Conservation (phyloP, 2,113 vertebrate species). For the Hymenochirus boettgeri region DNA sequence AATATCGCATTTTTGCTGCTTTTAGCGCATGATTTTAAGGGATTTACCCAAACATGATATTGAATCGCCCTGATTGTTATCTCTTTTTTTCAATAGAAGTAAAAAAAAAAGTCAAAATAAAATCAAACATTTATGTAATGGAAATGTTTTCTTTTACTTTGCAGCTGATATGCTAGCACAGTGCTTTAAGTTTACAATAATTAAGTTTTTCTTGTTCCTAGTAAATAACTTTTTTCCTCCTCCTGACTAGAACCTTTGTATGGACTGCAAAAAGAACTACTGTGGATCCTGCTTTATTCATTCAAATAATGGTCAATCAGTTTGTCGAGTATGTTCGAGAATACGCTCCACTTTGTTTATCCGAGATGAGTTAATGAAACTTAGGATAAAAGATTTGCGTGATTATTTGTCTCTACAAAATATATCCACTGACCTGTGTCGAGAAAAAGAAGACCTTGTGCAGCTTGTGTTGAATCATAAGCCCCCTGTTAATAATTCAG, state of each 20-base stretch:
- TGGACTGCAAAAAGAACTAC: slow-evolving; percentile 86
- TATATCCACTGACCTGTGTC: slow-evolving; percentile 82
- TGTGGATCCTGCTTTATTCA: slow-evolving; percentile 73
- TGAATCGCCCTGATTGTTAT: no score
- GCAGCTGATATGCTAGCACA: not conserved
- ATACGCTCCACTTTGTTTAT: slow-evolving; percentile 80
- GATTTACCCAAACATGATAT: no score
- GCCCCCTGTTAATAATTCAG: slow-evolving; percentile 54
- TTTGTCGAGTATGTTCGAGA: slow-evolving; percentile 86
- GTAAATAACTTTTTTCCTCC: slow-evolving; percentile 2
- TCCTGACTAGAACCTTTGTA: slow-evolving; percentile 71
- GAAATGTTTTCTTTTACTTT: slow-evolving; percentile 12
- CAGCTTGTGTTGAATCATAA: slow-evolving; percentile 82
- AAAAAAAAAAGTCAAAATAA: not conserved
- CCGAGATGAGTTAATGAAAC: slow-evolving; percentile 86
- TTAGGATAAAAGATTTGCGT: slow-evolving; percentile 93
- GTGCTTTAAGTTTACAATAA: not conserved
- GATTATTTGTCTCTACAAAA: slow-evolving; percentile 89
- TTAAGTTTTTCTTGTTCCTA: no score
- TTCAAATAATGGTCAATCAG: slow-evolving; percentile 64
- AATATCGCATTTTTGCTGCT: no score
- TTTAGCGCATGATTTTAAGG: no score
- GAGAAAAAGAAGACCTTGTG: slow-evolving; percentile 95
- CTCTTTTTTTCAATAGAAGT: no score
- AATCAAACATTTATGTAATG: no score